Base-by-base conservation (phyloP, 2,113 vertebrate species). In the Seriola quinqueradiata region DNA sequence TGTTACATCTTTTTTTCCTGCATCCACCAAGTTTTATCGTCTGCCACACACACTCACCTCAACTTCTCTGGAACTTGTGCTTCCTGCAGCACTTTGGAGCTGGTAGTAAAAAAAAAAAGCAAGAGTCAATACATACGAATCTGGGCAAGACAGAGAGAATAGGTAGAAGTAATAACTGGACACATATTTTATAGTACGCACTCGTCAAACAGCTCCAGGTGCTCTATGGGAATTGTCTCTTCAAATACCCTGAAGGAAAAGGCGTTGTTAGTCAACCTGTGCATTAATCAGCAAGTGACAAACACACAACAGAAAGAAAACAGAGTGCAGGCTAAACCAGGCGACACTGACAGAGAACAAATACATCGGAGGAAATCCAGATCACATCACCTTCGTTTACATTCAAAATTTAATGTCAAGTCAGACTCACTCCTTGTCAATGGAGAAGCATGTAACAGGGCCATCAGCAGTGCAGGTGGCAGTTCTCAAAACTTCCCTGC, bases 371-470 rank as follows among this genome's bases (percentile, higher is more conserved):
- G 40, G 23, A 48, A 32, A 6, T 57, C 14, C 4, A 25, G 10
- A 70, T 70, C 0, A 17, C n/a, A 16, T 75, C 57, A 17, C 52
- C 64, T 70, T 65, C 3, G 0, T 72, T 77, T 68, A 59, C 17
- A 52, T 19, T 89, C n/a, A 38, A 32, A 71, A 61, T 55, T 63
- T 13, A 23, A 25, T 48, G 25, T 28, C 4, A 11, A 52, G 19
- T 61, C 34, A 59, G 13, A 95, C 96, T 95, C 84, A 96, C 96
- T 96, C 96, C 52, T 96, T 96, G 85, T 96, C 95, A 7, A 97
- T 93, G 67, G 93, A 94, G 81, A 96, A 93, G 76, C 96, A 97
- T 54, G 94, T 96, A 38, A 97, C 96, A 0, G 91, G 89, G 28
- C 92, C 96, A 1, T 95, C 88, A 0, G 96, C 96, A 3, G 92